Evolutionary conservation across 2,113 vertebrate genomes (phyloP), one percentile per base, ranked within the genome.

Genomic region (Sinocyclocheilus anshuiensis): DNA sequence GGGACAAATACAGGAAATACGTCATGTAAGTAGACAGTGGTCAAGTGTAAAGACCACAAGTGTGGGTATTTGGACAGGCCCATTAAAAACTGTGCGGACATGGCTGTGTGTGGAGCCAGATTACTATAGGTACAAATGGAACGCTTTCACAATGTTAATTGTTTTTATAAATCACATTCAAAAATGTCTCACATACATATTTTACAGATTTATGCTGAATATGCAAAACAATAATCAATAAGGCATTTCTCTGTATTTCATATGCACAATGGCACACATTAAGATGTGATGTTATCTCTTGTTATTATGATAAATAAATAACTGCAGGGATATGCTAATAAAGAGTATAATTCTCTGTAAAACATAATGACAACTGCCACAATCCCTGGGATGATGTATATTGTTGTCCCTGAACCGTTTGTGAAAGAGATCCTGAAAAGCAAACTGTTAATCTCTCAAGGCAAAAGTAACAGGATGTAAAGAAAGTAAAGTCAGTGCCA

Each of bases 371-470:
- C 57, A n/a, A 83, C 33, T 75, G 72, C 33, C 86, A 57, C 4
- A 59, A 12, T 61, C 9, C 24, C 6, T 80, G 18, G 18, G 79
- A 24, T 15, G 29, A 24, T 24, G 53, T 20, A n/a, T 1, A 4
- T 85, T 74, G 71, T 84, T 59, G 55, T 79, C 77, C 86, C 81
- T 91, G 86, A 89, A 88, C 77, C 81, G 42, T 86, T 53, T 88
- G 12, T 55, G 33, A 26, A 75, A 29, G 16, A 86, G 86, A 87
- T 57, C 8, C 84, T 86, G 33, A 85, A 84, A 81, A 69, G 11
- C 10, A 53, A 22, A 74, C 18, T 33, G 9, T 29, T 29, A 59
- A 53, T 57, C 59, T 77, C 13, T 45, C 29, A 45, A 45, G 16
- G 48, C 20, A 2, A 57, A 42, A 16, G 29, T 65, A 36, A 72